A percentile compares a stretch with the other conserved stretches of the same genome.
phyloP scores from a whole-genome alignment of 2,113 vertebrate genomes.

The Barbus barbus region DNA sequence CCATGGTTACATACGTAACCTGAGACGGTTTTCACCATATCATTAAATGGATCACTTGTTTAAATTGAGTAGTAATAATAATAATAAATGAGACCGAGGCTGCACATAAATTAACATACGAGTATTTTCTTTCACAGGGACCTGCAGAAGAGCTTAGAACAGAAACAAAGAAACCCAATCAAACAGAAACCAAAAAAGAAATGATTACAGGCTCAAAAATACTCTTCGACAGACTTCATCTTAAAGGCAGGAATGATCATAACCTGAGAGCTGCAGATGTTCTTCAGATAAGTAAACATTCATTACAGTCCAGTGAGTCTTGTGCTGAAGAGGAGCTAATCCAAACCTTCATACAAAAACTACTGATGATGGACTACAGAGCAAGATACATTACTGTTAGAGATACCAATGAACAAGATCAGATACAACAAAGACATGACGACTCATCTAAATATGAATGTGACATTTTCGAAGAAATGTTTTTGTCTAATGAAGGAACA shows the following conservation, averaged over 20 bases:
- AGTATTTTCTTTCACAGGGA: background rate
- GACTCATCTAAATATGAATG: no score
- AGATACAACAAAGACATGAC: no score
- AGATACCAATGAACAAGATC: no score
- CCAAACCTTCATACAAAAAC: background rate
- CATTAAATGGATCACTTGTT: background rate
- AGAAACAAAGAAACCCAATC: background rate
- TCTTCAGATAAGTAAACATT: background rate
- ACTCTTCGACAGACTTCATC: background rate
- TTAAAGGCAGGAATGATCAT: background rate
- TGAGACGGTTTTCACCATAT: background rate
- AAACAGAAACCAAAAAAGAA: background rate
- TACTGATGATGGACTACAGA: slow-evolving; percentile 11
- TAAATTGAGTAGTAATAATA: background rate
- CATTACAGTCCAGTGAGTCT: background rate
- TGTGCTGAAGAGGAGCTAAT: background rate
- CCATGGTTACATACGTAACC: no score
- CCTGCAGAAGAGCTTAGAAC: background rate
- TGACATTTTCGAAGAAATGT: background rate
- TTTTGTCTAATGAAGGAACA: background rate
- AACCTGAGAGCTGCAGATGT: background rate
- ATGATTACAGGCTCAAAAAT: background rate
- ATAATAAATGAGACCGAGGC: background rate
- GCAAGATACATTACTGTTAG: no score
- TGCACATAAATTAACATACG: background rate